Percentiles rank a stretch among this genome's conserved stretches.
Conservation (phyloP, 2,888 invertebrate genomes). For the Drosophila setosimentum region DNA sequence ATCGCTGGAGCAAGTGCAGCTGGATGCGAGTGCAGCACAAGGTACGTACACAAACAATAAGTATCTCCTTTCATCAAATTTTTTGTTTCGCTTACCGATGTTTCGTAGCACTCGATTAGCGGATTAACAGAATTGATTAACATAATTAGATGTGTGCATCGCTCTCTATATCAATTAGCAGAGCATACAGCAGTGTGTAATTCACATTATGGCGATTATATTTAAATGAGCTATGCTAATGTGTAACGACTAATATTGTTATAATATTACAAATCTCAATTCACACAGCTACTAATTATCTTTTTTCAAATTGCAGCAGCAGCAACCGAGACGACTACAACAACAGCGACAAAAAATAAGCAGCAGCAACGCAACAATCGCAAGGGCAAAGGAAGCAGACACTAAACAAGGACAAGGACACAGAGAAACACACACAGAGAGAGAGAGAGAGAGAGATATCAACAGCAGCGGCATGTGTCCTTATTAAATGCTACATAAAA, state of each 20-base stretch:
- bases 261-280: background rate
- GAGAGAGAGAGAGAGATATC: background rate
- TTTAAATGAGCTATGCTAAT: background rate
- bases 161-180: background rate
- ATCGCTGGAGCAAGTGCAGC: conserved; percentile 36
- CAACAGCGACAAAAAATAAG: conserved; percentile 47
- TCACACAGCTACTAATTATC: background rate
- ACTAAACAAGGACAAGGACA: conserved; percentile 9
- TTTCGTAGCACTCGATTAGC: background rate
- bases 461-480: conserved; percentile 22
- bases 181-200: background rate
- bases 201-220: background rate
- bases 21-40: conserved; percentile 28
- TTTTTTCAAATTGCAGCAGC: conserved; percentile 29
- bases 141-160: background rate
- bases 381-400: conserved; percentile 53
- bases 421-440: background rate
- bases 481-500: conserved; percentile 39
- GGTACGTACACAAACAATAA: background rate
- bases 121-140: background rate
- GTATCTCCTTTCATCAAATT: too few species aligned
- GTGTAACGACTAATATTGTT: background rate
- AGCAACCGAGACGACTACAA: conserved; percentile 20
- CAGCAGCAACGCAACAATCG: conserved; percentile 41
- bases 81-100: background rate